Conservation (phyloP, 2,888 invertebrate genomes). For the Dichetophora obliterata region DNA sequence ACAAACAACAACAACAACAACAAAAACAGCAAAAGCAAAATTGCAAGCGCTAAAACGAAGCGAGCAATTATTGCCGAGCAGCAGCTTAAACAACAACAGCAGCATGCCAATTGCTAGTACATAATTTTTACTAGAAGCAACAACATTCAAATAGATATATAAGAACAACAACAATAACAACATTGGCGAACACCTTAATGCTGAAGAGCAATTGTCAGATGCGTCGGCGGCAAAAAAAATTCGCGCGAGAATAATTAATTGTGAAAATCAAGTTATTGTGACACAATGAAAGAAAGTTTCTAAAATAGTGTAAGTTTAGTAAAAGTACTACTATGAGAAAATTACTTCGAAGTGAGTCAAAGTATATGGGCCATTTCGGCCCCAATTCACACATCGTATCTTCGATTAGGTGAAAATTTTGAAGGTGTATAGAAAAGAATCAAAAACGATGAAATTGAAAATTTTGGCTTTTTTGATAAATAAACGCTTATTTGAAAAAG, state of each 20-base stretch:
- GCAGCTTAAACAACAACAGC: conserved; percentile 35
- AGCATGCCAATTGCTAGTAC: conserved; percentile 31
- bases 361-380: no score
- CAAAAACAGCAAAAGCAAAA: neutral
- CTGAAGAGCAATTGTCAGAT: conserved; percentile 13
- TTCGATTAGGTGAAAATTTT: no score
- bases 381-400: no score
- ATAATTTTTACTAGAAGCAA: neutral
- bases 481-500: no score
- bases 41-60: conserved; percentile 20
- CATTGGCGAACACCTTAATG: neutral
- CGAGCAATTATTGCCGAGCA: conserved; percentile 41
- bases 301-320: no score
- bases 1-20: neutral
- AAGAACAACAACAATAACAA: neutral
- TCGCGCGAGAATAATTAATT: conserved; percentile 29
- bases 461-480: no score
- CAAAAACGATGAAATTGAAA: no score
- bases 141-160: conserved; percentile 31
- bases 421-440: no score
- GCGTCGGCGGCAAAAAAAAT: conserved; percentile 24
- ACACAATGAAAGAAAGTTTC: no score
- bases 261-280: conserved; percentile 36
- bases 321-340: no score
- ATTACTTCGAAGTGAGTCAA: no score